A percentile compares a stretch with the other conserved stretches of the same genome.
These are phyloP conservation scores for Himalopsyche phryganea DNA, from an alignment of 1,140 invertebrate species.

Conservation along the genomic window DNA sequence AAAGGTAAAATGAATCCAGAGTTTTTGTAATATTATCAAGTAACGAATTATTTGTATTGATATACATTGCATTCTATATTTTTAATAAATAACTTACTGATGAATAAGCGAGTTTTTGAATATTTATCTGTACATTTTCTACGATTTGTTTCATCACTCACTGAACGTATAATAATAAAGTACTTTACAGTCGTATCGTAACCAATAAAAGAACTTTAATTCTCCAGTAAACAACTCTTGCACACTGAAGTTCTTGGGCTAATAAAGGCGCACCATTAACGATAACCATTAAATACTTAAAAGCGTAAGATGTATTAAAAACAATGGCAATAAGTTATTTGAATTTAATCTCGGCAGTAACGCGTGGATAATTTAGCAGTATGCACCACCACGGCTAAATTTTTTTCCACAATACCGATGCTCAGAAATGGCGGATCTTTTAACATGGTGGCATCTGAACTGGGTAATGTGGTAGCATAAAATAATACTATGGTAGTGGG, in stretches of 20 bases:
- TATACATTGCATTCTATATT: too few species aligned
- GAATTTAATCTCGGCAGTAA: conserved; percentile 29
- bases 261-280: conserved; percentile 30
- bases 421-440: conserved; percentile 17
- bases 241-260: conserved; percentile 24
- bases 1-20: too few species aligned
- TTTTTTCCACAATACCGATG: conserved; percentile 3
- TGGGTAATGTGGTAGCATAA: neutral
- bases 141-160: too few species aligned
- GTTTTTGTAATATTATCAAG: too few species aligned
- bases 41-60: too few species aligned
- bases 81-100: too few species aligned
- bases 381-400: conserved; percentile 3
- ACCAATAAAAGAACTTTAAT: too few species aligned
- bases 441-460: too few species aligned
- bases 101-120: too few species aligned
- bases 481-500: neutral
- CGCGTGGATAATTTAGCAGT: conserved; percentile 26
- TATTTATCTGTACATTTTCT: too few species aligned
- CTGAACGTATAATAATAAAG: too few species aligned
- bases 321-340: conserved; percentile 32
- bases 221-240: neutral
- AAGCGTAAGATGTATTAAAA: conserved; percentile 31
- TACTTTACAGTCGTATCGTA: too few species aligned
- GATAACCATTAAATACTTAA: conserved; percentile 30